Evolutionary conservation across 1,140 invertebrate genomes (phyloP).

Genomic region (Macrobrachium nipponense): DNA sequence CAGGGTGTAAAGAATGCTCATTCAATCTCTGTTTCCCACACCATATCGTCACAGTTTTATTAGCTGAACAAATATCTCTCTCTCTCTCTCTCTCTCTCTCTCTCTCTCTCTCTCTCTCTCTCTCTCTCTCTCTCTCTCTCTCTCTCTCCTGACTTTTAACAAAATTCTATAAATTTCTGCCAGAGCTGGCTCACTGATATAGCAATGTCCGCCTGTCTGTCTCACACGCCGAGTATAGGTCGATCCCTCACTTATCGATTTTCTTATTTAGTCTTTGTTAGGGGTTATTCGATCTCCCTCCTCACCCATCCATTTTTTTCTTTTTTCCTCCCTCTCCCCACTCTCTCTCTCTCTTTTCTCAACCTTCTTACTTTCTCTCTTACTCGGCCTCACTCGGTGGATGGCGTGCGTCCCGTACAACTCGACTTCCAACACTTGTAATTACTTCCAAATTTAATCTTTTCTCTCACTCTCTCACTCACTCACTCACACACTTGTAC

Average conservation of each 20-base stretch:
- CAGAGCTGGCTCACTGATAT: neutral
- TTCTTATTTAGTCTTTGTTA: neutral
- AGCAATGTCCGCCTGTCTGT: neutral
- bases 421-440: too few relatives aligned
- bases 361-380: neutral
- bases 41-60: neutral
- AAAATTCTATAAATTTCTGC: neutral
- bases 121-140: conserved; percentile 22
- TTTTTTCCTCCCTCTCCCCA: too few relatives aligned
- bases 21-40: neutral
- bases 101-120: conserved; percentile 15
- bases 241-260: neutral
- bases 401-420: too few relatives aligned
- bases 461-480: too few relatives aligned
- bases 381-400: neutral
- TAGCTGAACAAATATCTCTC: neutral
- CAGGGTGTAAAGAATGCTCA: neutral
- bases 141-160: neutral
- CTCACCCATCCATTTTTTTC: neutral
- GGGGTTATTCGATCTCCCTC: neutral
- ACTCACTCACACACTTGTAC: too few relatives aligned
- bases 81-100: conserved; percentile 25
- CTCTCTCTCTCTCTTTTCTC: neutral
- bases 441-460: too few relatives aligned
- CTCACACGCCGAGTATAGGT: neutral